Evolutionary conservation across 2,888 invertebrate genomes (phyloP).

Genomic region (Drosophila falleni): DNA sequence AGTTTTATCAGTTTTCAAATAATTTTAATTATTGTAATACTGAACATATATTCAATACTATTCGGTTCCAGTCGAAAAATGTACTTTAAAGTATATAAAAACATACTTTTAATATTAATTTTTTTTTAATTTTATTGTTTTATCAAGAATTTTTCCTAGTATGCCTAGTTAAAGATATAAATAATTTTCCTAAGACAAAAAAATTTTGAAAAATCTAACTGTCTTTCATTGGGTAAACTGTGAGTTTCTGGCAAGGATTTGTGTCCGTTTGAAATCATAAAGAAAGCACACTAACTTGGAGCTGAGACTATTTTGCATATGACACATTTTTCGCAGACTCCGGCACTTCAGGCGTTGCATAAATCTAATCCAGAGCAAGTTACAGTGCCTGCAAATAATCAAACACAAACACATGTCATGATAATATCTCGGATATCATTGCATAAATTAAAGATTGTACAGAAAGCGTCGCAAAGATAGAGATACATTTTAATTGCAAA

Average conservation of each 20-base stretch:
- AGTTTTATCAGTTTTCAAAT: too few relatives aligned
- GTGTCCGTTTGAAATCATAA: background rate
- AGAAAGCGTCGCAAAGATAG: slow-evolving; percentile 3
- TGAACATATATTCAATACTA: too few relatives aligned
- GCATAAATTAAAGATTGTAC: slow-evolving; percentile 28
- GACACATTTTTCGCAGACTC: slow-evolving; percentile 52
- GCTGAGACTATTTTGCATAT: slow-evolving; percentile 53
- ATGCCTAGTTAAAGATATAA: too few relatives aligned
- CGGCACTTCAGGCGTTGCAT: slow-evolving; percentile 15
- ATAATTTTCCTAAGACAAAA: too few relatives aligned
- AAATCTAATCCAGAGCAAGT: slow-evolving; percentile 18
- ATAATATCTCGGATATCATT: slow-evolving; percentile 7
- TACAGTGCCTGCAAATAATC: slow-evolving; percentile 24
- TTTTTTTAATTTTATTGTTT: too few relatives aligned
- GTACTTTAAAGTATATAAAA: too few relatives aligned
- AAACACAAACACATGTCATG: slow-evolving; percentile 1
- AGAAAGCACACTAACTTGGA: background rate
- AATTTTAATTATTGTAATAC: too few relatives aligned
- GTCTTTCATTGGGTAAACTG: background rate
- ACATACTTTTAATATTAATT: too few relatives aligned
- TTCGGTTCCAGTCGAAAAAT: too few relatives aligned
- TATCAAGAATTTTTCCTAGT: too few relatives aligned
- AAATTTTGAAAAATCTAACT: too few relatives aligned
- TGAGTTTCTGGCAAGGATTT: background rate
- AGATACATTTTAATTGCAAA: slow-evolving; percentile 39